Conservation (phyloP, 2,113 vertebrate genomes). For the Sminthopsis crassicaudata region DNA sequence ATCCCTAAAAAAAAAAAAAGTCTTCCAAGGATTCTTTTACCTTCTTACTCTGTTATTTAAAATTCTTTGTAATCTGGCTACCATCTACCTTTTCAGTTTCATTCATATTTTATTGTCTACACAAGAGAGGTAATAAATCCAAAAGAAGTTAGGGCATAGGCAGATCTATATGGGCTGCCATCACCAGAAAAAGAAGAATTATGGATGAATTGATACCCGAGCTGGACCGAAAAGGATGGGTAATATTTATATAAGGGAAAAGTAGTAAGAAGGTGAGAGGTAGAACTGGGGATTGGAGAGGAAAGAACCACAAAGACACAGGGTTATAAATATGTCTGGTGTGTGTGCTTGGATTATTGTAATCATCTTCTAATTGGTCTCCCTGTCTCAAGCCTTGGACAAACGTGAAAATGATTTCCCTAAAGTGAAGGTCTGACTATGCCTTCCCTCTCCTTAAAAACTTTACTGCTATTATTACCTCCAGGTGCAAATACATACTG, state of each 20-base stretch:
- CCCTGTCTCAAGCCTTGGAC: neutral
- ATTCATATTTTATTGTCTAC: neutral
- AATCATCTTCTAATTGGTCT: neutral
- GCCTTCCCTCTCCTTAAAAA: neutral
- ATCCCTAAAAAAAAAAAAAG: neutral
- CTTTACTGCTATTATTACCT: neutral
- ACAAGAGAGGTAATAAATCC: neutral
- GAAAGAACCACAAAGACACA: neutral
- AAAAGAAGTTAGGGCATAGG: neutral
- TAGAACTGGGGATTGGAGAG: neutral
- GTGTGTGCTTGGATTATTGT: neutral
- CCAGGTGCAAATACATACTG: neutral
- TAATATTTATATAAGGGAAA: neutral
- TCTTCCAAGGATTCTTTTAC: neutral
- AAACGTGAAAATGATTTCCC: neutral
- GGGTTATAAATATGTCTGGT: neutral
- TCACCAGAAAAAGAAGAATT: neutral
- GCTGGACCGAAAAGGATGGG: neutral
- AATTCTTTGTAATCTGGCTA: neutral
- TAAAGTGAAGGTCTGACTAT: neutral
- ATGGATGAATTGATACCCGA: neutral
- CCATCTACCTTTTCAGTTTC: neutral
- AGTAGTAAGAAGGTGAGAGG: neutral
- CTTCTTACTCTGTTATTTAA: neutral
- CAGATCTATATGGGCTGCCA: neutral